Evolutionary conservation across 2,113 vertebrate genomes (phyloP), one percentile per base, ranked within the genome.

Genomic region (Clinocottus analis): DNA sequence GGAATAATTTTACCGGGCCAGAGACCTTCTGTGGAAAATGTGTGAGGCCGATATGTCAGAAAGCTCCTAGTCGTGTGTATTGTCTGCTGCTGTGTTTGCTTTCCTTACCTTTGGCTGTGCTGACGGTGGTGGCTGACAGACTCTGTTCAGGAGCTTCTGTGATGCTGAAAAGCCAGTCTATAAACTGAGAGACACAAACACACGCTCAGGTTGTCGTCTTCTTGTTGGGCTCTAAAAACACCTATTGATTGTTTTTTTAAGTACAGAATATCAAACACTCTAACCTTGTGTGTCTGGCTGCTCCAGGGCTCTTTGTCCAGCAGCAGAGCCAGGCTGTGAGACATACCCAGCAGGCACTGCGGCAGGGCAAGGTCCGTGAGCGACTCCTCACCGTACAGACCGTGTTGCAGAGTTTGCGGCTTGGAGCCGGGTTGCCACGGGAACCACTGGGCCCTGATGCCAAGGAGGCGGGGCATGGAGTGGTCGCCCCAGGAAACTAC

Each of bases 281-380:
- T 31, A 1, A 98, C 98, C 96, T 98, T 99, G 76, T 95, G 94
- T 12, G 91, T 91, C 58, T 98, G 96, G 45, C 93, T 92, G 86
- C 96, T 97, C 98, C 98, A 99, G 0, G 97, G 97, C 29, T 99
- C 97, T 89, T 97, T 98, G 79, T 90, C 82, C 72, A 99, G 91
- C 23, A 99, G 94, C 37, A 93, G 85, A 3, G 78, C 89, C 87
- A 98, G 91, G 78, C 97, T 97, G 47, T 82, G 91, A 49, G 97
- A 92, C 86, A 99, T 77, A 23, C 94, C 94, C 63, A 94, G 90
- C 56, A 97, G 64, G 78, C 92, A 91, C 77, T 93, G 95, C 2
- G 94, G 91, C 76, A 96, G 85, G 39, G 92, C 86, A 53, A 84
- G 13, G 12, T 90, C 93, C 0, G 93, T 86, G 61, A 86, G 4